These are phyloP conservation scores for Poeciliopsis occidentalis DNA, from an alignment of 2,113 vertebrate genomes.

Conservation along the genomic window DNA sequence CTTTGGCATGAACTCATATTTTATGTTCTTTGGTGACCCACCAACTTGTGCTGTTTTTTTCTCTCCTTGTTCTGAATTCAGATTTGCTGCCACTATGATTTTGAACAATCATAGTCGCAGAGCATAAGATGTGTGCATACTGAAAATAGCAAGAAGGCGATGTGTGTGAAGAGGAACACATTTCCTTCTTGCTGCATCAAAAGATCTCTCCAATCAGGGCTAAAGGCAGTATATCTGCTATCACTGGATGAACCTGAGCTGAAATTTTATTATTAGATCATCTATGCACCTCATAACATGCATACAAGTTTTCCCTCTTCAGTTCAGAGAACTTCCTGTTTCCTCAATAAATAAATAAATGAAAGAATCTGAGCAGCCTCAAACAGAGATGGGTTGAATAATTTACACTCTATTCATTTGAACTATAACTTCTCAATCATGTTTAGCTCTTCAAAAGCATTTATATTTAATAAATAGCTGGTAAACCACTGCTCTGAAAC, in stretches of 20 bases:
- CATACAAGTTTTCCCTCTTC: conserved; percentile 26
- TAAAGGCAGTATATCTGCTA: too few relatives aligned
- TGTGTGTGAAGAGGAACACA: too few relatives aligned
- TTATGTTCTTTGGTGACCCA: too few relatives aligned
- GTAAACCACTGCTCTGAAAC: conserved; percentile 47
- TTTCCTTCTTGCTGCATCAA: too few relatives aligned
- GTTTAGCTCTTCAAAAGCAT: conserved; percentile 35
- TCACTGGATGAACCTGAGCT: background rate
- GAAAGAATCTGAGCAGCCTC: conserved; percentile 17
- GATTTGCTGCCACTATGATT: too few relatives aligned
- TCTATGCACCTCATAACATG: conserved; percentile 10
- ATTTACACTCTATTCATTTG: conserved; percentile 41
- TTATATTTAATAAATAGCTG: conserved; percentile 44
- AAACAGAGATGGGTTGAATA: conserved; percentile 13
- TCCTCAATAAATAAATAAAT: conserved; percentile 9
- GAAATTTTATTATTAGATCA: conserved; percentile 24
- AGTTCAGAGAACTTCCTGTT: conserved; percentile 19
- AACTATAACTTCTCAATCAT: conserved; percentile 40
- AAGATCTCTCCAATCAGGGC: too few relatives aligned
- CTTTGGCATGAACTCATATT: too few relatives aligned
- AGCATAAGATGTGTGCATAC: too few relatives aligned
- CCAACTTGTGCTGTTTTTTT: too few relatives aligned
- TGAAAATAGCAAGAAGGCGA: too few relatives aligned
- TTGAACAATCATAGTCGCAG: too few relatives aligned
- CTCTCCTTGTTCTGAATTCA: too few relatives aligned